A percentile compares a stretch with the other conserved stretches of the same genome.
Evolutionary conservation across 2,113 vertebrate species (phyloP).

Genomic region (Empidonax traillii): DNA sequence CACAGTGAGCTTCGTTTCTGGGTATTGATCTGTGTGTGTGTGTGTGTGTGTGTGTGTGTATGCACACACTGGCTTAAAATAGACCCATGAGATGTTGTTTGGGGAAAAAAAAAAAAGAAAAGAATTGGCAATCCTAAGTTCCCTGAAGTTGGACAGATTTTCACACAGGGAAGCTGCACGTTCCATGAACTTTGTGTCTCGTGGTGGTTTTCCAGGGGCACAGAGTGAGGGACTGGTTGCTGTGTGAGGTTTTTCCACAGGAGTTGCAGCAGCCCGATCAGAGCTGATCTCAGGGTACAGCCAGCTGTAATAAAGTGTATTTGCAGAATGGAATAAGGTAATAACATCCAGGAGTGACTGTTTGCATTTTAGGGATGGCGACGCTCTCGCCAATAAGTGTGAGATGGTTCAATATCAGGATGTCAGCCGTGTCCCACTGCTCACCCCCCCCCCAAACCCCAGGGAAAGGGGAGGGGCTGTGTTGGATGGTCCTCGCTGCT

Average conservation of each 20-base stretch:
- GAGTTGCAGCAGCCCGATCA: neutral
- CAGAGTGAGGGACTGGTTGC: neutral
- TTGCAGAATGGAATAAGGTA: neutral
- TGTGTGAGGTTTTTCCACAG: neutral
- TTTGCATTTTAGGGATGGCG: neutral
- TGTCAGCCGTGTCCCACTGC: neutral
- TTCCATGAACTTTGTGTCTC: neutral
- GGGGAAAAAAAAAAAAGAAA: neutral
- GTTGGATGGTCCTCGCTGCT: accelerated
- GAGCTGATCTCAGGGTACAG: neutral
- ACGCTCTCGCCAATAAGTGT: accelerated
- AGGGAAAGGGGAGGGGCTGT: accelerated
- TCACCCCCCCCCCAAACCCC: accelerated
- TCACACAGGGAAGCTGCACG: neutral
- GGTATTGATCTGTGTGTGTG: accelerated
- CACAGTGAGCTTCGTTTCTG: neutral
- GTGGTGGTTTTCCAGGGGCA: neutral
- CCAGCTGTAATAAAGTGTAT: neutral
- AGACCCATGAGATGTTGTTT: accelerated
- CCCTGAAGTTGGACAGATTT: neutral
- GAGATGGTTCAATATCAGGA: neutral
- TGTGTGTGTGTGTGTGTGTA: neutral
- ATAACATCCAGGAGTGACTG: neutral
- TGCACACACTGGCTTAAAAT: neutral
- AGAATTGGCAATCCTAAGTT: neutral